A percentile compares a stretch with the other conserved stretches of the same genome.
These are phyloP conservation scores for Coleophora deauratella DNA, from an alignment of 2,888 invertebrate species.

Conservation along the genomic window DNA sequence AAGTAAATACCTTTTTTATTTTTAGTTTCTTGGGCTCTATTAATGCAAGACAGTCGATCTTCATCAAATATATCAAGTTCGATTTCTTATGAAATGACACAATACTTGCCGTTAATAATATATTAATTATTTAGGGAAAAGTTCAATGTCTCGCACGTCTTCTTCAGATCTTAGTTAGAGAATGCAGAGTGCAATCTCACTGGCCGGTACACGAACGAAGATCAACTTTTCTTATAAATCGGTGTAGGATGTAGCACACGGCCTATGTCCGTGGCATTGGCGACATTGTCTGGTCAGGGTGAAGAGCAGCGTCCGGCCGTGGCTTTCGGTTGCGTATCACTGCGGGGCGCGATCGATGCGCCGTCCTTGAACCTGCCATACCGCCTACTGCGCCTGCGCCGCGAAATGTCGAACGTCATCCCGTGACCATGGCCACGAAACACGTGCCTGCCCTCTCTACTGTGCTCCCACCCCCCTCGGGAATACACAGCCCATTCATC, in stretches of 20 bases:
- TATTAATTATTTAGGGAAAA: too few species aligned
- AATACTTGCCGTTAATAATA: too few species aligned
- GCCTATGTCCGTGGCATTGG: slow-evolving; percentile 43
- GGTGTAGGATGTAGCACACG: not conserved
- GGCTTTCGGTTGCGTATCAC: slow-evolving; percentile 40
- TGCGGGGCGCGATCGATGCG: slow-evolving; percentile 48
- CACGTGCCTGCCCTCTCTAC: slow-evolving; percentile 36
- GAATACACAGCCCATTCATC: slow-evolving; percentile 36
- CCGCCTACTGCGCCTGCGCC: slow-evolving; percentile 45
- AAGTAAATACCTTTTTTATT: too few species aligned
- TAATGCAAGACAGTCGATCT: too few species aligned
- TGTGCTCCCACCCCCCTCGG: slow-evolving; percentile 13
- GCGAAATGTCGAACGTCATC: slow-evolving; percentile 56
- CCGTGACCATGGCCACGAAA: slow-evolving; percentile 61
- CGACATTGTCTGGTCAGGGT: slow-evolving; percentile 33
- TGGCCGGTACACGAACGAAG: too few species aligned
- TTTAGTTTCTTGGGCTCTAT: too few species aligned
- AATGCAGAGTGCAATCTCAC: too few species aligned
- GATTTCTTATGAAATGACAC: too few species aligned
- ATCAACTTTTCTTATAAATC: too few species aligned
- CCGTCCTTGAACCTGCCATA: slow-evolving; percentile 59
- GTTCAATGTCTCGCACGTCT: too few species aligned
- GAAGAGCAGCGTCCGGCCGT: slow-evolving; percentile 48
- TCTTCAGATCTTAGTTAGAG: too few species aligned
- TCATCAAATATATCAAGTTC: too few species aligned